Evolutionary conservation across 1,140 invertebrate species (phyloP), one percentile per base, ranked within the genome.

Genomic region (Diachasmimorpha longicaudata): DNA sequence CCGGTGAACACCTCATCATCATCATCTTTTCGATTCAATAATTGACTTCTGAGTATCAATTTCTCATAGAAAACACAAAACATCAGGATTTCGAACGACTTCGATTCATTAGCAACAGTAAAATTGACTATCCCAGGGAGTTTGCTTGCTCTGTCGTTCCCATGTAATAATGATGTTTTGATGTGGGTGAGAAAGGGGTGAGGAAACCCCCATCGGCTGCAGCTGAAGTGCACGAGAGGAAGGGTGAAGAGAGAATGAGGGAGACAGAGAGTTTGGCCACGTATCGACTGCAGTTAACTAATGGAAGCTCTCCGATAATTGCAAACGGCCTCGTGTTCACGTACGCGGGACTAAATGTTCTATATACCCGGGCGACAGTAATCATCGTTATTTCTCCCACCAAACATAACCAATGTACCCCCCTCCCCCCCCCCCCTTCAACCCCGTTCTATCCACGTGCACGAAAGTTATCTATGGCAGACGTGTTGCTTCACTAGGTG

Each of bases 291-390:
- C 82, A 87, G 85, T 87, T 87, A 87, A 88, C 87, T 88, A 88
- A 89, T 89, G 87, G 87, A 88, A 86, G 84, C 87, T 87, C 83
- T 81, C 86, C 85, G 87, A 89, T 89, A 88, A 89, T 88, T 88
- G 86, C 85, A 80, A 88, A 84, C 70, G 52, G 31, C 21, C 70
- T 76, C 69, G 48, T 46, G 31, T 48, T 46, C 23, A 71, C 81
- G 79, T 82, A 19, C 67, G 70, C 81, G 81, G 84, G 84, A 88
- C 83, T 87, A 85, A 87, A 86, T 87, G 85, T 86, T 85, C 83
- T 84, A 72, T 52, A 52, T 77, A 78, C 37, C 72, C 82, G 78
- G 75, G 79, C 84, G 85, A 83, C 83, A 87, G 86, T 88, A 88
- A 88, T 88, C 85, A 87, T 87, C 85, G 83, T 87, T 85, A 87